These are phyloP conservation scores for Carabus problematicus DNA, from an alignment of 2,888 invertebrate genomes.

Conservation along the genomic window DNA sequence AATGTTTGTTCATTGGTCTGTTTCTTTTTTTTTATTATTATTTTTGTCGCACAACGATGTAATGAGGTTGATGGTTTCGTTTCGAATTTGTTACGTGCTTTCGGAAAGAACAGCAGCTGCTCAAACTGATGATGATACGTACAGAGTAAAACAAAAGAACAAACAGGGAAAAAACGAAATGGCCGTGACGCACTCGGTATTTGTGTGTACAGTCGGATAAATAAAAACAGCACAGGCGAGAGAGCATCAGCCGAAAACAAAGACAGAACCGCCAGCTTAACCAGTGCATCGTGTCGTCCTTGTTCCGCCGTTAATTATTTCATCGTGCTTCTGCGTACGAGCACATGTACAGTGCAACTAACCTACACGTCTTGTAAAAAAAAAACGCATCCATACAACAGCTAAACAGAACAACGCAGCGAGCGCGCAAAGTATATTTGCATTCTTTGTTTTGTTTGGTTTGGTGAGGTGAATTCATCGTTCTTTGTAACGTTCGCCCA, in stretches of 20 bases:
- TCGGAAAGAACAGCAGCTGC: no score
- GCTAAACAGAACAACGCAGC: no score
- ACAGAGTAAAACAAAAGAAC: conserved; percentile 23
- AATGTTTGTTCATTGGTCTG: conserved; percentile 1
- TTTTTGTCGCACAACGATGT: conserved; percentile 12
- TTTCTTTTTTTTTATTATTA: conserved; percentile 3
- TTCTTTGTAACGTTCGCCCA: conserved; percentile 18
- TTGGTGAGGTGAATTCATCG: conserved; percentile 11
- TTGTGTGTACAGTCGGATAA: no score
- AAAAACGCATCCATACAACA: no score
- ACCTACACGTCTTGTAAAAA: no score
- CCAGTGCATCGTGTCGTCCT: no score
- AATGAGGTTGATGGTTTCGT: conserved; percentile 16
- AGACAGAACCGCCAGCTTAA: no score
- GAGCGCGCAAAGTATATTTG: not conserved
- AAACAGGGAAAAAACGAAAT: not conserved
- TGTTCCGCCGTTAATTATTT: no score
- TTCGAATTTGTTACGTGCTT: conserved; percentile 17
- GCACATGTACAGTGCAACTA: no score
- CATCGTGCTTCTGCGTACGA: no score
- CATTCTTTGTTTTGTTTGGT: conserved; percentile 3
- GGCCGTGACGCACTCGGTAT: conserved; percentile 11
- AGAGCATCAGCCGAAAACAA: no score
- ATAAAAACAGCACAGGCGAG: no score
- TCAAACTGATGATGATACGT: conserved; percentile 29